Percentiles rank a stretch among this genome's conserved stretches.
Evolutionary conservation across 2,888 invertebrate species (phyloP).

Genomic region (Tetrapedia diversipes): DNA sequence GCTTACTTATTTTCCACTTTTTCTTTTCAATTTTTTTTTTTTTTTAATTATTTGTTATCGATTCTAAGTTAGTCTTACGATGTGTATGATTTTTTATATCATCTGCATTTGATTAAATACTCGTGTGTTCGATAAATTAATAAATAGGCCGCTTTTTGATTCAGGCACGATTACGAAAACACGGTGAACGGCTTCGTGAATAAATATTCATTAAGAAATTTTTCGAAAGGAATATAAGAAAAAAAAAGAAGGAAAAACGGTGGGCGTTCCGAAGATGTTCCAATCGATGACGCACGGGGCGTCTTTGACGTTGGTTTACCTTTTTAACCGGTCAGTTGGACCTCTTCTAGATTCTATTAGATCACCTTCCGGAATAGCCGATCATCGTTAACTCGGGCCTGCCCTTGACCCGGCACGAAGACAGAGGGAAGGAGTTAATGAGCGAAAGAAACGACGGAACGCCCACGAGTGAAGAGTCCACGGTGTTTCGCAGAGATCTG

Average conservation of each 20-base stretch:
- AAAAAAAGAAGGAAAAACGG: neutral
- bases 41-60: too few species aligned
- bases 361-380: slow-evolving; percentile 71
- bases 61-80: neutral
- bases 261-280: neutral
- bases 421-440: slow-evolving; percentile 33
- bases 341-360: slow-evolving; percentile 50
- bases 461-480: slow-evolving; percentile 29
- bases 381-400: slow-evolving; percentile 59
- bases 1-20: too few species aligned
- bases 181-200: too few species aligned
- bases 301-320: slow-evolving; percentile 25
- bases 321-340: slow-evolving; percentile 32
- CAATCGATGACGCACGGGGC: slow-evolving; percentile 27
- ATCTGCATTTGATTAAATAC: too few species aligned
- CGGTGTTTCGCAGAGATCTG: neutral
- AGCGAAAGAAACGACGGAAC: slow-evolving; percentile 41
- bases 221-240: accelerated
- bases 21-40: too few species aligned
- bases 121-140: slow-evolving; percentile 64
- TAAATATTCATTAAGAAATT: neutral
- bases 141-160: too few species aligned
- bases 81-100: too few species aligned
- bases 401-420: slow-evolving; percentile 35
- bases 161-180: too few species aligned